Evolutionary conservation across 2,113 vertebrate genomes (phyloP), one percentile per base, ranked within the genome.

Genomic region (Lamprotornis superbus): DNA sequence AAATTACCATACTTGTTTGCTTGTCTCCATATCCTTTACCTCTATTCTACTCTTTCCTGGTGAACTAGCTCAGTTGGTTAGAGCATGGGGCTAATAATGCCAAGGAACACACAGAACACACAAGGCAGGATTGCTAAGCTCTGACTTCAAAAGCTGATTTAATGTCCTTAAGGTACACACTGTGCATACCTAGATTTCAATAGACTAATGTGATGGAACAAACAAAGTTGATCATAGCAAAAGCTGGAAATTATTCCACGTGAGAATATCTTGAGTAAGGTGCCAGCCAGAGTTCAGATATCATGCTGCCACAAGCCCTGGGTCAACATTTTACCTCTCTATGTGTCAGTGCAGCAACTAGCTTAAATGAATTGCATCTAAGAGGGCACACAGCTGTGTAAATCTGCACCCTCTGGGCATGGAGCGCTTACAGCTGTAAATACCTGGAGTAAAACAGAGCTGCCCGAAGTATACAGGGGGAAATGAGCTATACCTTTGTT

Each of bases 391-490:
- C 21, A 78, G 79, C 68, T 81, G 44, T 49, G 76, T n/a, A 73
- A 86, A 61, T 57, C 68, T 74, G 56, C 39, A 63, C 27, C 52
- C 46, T 70, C 50, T 7, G 18, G 68, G 64, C 79, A 86, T 0
- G 22, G 23, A 56, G 21, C 31, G 39, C 50, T 89, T 64, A 25
- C 27, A 92, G 86, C 35, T 77, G 20, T 20, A 61, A 92, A 82
- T 15, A 82, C 20, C 44, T 57, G 46, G 33, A 84, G 59, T 37
- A 74, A 77, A 88, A 61, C 15, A 82, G 5, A 69, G 39, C 33
- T 57, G 60, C 17, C 31, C 1, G 0, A 57, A 61, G 18, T 12
- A 63, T 50, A 49, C 8, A 10, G 5, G 21, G 7, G 19, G 18
- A 87, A 87, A 78, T n/a, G 49, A 75, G 61, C 67, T 81, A 6